A percentile compares a stretch with the other conserved stretches of the same genome.
phyloP scores from a whole-genome alignment of 2,797 vertebrate species.

The Sebastes baramenuke region DNA sequence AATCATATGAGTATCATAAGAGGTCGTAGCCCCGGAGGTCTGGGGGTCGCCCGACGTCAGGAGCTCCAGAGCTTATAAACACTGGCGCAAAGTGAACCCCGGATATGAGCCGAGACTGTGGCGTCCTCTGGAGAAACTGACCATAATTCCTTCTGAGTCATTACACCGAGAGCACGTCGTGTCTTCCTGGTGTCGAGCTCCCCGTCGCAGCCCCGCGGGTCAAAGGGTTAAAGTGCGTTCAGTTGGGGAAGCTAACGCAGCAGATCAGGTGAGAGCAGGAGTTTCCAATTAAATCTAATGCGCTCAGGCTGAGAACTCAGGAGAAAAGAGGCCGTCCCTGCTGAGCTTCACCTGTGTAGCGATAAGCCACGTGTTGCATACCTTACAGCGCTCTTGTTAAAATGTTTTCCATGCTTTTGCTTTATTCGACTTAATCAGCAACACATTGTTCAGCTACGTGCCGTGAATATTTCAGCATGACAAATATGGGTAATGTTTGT shows the following conservation, averaged over 20 bases:
- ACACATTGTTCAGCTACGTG: neutral
- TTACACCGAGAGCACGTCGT: slow-evolving; percentile 43
- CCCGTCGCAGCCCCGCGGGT: slow-evolving; percentile 37
- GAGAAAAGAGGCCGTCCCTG: slow-evolving; percentile 49
- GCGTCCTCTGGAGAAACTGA: slow-evolving; percentile 33
- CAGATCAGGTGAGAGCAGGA: slow-evolving; percentile 67
- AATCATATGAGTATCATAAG: slow-evolving; percentile 39
- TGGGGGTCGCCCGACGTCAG: slow-evolving; percentile 13
- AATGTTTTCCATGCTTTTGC: slow-evolving; percentile 20
- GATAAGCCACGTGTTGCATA: slow-evolving; percentile 31
- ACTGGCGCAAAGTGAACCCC: slow-evolving; percentile 11
- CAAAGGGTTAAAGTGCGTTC: slow-evolving; percentile 70
- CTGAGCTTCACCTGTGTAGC: slow-evolving; percentile 46
- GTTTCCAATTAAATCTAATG: slow-evolving; percentile 76
- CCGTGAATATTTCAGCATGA: slow-evolving; percentile 5
- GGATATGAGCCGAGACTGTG: slow-evolving; percentile 31
- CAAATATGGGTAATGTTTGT: neutral
- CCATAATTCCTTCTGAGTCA: slow-evolving; percentile 69
- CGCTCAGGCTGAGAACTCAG: slow-evolving; percentile 64
- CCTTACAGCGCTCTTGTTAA: slow-evolving; percentile 22
- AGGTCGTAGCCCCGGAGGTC: slow-evolving; percentile 27
- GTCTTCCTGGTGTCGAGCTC: slow-evolving; percentile 14
- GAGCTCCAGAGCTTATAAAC: slow-evolving; percentile 36
- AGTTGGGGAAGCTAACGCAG: slow-evolving; percentile 45
- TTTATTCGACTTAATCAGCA: slow-evolving; percentile 22